phyloP scores from a whole-genome alignment of 2,888 invertebrate species.

The Drosophila affinis region DNA sequence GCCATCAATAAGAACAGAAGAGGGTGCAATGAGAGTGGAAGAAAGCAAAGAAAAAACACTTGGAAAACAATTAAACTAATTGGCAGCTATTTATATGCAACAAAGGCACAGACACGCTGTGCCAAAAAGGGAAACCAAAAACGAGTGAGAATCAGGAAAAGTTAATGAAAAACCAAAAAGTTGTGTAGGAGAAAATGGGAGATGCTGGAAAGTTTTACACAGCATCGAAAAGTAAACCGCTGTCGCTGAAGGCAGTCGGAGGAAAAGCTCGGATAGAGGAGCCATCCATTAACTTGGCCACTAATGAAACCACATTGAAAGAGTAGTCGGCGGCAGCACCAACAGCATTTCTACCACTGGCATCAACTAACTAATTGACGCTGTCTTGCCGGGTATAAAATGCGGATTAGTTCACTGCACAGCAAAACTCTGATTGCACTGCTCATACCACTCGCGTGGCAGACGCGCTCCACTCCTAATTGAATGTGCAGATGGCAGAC shows the following conservation, averaged over 20 bases:
- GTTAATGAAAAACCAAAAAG: slow-evolving; percentile 43
- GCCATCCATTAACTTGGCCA: slow-evolving; percentile 36
- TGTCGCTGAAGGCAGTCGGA: slow-evolving; percentile 2
- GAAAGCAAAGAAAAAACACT: slow-evolving; percentile 33
- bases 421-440: slow-evolving; percentile 8
- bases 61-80: slow-evolving; percentile 75
- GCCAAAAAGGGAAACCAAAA: slow-evolving; percentile 4
- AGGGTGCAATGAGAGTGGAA: slow-evolving; percentile 18
- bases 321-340: slow-evolving; percentile 7
- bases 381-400: neutral
- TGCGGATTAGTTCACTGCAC: slow-evolving; percentile 10
- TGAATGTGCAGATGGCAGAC: neutral
- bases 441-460: slow-evolving; percentile 31
- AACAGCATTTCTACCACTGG: neutral
- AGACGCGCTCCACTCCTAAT: neutral
- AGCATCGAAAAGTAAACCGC: slow-evolving; percentile 58
- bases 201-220: slow-evolving; percentile 54
- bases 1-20: neutral
- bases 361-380: slow-evolving; percentile 33
- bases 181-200: slow-evolving; percentile 64
- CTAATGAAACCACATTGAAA: slow-evolving; percentile 50
- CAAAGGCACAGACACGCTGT: slow-evolving; percentile 38
- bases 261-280: neutral
- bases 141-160: neutral
- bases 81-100: slow-evolving; percentile 74